These are phyloP conservation scores for Drosophila ustulata DNA, from an alignment of 2,888 invertebrate genomes.

Conservation along the genomic window DNA sequence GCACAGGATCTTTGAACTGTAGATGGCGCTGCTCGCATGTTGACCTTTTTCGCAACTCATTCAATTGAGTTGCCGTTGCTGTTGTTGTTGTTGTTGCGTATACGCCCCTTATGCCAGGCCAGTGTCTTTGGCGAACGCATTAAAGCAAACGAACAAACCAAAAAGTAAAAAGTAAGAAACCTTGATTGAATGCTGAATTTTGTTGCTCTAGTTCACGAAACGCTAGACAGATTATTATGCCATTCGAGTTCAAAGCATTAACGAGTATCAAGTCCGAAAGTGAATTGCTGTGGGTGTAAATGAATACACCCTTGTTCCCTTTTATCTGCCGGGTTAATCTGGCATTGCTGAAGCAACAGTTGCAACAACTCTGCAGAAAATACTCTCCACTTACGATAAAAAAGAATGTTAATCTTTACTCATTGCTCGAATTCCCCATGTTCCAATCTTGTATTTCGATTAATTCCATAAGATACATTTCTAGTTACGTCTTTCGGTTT, in stretches of 20 bases:
- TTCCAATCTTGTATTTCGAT: background rate
- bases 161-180: background rate
- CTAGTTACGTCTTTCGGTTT: background rate
- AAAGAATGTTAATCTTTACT: background rate
- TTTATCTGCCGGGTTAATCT: background rate
- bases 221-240: background rate
- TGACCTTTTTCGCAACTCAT: constrained; percentile 20
- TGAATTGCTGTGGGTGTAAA: constrained; percentile 1
- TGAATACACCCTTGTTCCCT: background rate
- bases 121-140: background rate
- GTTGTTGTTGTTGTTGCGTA: background rate
- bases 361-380: background rate
- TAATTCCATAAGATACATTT: background rate
- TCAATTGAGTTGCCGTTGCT: constrained; percentile 4
- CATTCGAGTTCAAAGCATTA: constrained; percentile 1
- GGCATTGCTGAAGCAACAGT: background rate
- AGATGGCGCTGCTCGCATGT: background rate
- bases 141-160: background rate
- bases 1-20: constrained; percentile 19
- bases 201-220: background rate
- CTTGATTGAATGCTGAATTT: constrained; percentile 1
- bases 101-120: background rate
- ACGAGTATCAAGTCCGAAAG: background rate
- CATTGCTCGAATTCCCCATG: background rate
- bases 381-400: background rate